Evolutionary conservation across 2,113 vertebrate species (phyloP).

Genomic region (Trichomycterus rosablanca): DNA sequence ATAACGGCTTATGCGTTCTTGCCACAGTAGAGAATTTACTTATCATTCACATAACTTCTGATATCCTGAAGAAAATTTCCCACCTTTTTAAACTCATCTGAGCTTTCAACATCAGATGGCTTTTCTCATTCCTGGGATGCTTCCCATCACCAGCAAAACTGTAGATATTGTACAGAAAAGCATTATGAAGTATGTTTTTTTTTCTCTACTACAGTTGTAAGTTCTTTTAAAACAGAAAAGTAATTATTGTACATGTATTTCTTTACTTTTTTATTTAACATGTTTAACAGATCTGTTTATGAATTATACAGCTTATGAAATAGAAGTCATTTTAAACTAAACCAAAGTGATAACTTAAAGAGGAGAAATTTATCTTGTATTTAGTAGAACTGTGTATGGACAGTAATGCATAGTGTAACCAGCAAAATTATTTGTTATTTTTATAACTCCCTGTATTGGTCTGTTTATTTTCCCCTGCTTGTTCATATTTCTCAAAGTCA

Average conservation of each 20-base stretch:
- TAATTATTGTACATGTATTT: constrained; percentile 35
- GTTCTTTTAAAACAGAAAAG: constrained; percentile 35
- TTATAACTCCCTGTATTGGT: constrained; percentile 53
- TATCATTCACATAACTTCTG: too few relatives aligned
- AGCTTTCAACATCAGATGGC: constrained; percentile 38
- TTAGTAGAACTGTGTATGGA: constrained; percentile 57
- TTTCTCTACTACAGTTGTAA: constrained; percentile 44
- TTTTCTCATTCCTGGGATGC: constrained; percentile 41
- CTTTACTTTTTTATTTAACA: constrained; percentile 55
- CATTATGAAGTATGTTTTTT: constrained; percentile 48
- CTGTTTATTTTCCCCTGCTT: constrained; percentile 48
- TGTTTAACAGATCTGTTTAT: constrained; percentile 50
- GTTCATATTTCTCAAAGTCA: too few relatives aligned
- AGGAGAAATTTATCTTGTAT: constrained; percentile 54
- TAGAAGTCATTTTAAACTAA: constrained; percentile 67
- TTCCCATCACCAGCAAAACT: constrained; percentile 57
- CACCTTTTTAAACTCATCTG: constrained; percentile 22
- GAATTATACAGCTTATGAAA: constrained; percentile 54
- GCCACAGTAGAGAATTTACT: constrained; percentile 24
- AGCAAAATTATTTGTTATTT: constrained; percentile 60
- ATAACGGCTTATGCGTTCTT: constrained; percentile 24
- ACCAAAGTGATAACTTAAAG: constrained; percentile 69
- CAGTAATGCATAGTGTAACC: constrained; percentile 56
- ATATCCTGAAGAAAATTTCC: too few relatives aligned
- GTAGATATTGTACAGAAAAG: constrained; percentile 63